phyloP scores from a whole-genome alignment of 1,140 invertebrate species.

The Rhynchophorus ferrugineus region DNA sequence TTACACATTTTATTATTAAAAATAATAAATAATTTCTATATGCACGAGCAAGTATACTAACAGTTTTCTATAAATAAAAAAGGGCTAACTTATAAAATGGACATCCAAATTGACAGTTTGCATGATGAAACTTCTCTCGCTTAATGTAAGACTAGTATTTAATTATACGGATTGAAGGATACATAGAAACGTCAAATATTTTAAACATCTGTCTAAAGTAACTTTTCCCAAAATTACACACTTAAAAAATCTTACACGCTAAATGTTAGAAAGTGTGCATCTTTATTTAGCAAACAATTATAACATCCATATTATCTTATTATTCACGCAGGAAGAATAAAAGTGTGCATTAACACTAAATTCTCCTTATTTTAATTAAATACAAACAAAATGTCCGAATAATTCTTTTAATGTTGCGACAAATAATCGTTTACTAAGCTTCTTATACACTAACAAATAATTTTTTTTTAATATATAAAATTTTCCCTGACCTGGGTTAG shows the following conservation, averaged over 20 bases:
- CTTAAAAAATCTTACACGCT: constrained; percentile 5
- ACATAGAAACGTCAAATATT: constrained; percentile 18
- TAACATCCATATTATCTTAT: neutral
- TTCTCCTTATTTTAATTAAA: constrained; percentile 20
- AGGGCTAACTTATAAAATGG: constrained; percentile 22
- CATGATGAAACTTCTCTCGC: constrained; percentile 17
- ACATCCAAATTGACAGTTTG: constrained; percentile 23
- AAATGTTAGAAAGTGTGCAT: constrained; percentile 8
- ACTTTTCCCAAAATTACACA: constrained; percentile 9
- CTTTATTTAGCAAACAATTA: constrained; percentile 4
- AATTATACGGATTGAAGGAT: constrained; percentile 12
- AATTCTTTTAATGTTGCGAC: too few species aligned
- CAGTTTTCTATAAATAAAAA: constrained; percentile 23
- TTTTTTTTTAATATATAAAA: neutral
- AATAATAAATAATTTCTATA: constrained; percentile 26
- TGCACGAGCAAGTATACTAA: constrained; percentile 21
- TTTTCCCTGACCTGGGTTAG: neutral
- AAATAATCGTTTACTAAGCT: too few species aligned
- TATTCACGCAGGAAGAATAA: neutral
- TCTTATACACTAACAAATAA: neutral
- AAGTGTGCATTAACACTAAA: neutral
- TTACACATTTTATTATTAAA: constrained; percentile 26
- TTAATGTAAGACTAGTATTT: constrained; percentile 23
- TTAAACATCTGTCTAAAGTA: constrained; percentile 11
- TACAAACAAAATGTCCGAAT: too few species aligned